Conservation (phyloP, 2,113 vertebrate genomes). For the Rhinichthys klamathensis region DNA sequence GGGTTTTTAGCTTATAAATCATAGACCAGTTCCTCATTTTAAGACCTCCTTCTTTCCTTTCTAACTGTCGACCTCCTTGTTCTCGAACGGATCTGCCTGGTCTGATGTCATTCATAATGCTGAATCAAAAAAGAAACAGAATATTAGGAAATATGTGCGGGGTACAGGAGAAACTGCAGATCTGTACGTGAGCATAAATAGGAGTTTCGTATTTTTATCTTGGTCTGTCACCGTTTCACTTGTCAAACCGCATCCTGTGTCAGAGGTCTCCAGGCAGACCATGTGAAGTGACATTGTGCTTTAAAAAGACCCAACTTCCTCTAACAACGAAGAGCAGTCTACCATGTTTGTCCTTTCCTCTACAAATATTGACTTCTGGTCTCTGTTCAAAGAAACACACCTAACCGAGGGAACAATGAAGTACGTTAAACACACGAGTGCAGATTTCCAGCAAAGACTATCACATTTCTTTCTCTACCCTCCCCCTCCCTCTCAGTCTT, state of each 20-base stretch:
- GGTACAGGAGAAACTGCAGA: neutral
- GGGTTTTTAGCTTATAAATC: neutral
- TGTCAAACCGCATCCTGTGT: slow-evolving; percentile 27
- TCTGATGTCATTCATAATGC: too few relatives aligned
- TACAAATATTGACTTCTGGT: slow-evolving; percentile 24
- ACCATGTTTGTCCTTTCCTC: slow-evolving; percentile 18
- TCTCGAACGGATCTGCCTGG: neutral
- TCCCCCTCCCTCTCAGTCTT: neutral
- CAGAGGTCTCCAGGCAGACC: slow-evolving; percentile 1
- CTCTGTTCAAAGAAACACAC: slow-evolving; percentile 13
- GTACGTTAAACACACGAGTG: neutral
- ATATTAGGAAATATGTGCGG: neutral
- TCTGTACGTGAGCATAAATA: neutral
- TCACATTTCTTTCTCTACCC: too few relatives aligned
- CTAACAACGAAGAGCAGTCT: neutral
- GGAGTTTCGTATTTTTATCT: neutral
- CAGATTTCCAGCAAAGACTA: neutral
- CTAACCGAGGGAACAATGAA: neutral
- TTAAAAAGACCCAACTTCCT: neutral
- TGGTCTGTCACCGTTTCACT: slow-evolving; percentile 21
- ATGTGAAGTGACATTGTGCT: neutral
- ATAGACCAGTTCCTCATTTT: neutral
- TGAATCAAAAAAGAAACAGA: neutral
- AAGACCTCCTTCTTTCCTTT: neutral
- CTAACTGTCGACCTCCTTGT: neutral